phyloP scores from a whole-genome alignment of 2,113 vertebrate species.

The Daubentonia madagascariensis region DNA sequence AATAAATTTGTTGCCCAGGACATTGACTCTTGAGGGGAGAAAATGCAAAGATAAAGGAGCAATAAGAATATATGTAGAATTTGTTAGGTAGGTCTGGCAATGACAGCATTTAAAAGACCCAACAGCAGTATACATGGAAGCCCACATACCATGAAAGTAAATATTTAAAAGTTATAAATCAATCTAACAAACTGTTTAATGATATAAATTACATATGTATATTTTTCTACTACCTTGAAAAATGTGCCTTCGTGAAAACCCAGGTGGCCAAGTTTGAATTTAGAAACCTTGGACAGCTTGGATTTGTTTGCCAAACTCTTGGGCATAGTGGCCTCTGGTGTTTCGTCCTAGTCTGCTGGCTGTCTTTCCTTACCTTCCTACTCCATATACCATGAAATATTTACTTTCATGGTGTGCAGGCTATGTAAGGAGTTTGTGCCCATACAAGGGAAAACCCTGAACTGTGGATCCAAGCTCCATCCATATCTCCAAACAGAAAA shows the following conservation, averaged over 20 bases:
- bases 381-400: no score
- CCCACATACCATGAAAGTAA: background rate
- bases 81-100: background rate
- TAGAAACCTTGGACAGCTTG: background rate
- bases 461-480: background rate
- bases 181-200: background rate
- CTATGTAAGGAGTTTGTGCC: background rate
- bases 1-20: background rate
- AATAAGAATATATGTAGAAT: background rate
- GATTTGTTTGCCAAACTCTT: background rate
- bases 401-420: no score
- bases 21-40: background rate
- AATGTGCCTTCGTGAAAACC: background rate
- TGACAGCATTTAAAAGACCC: background rate
- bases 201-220: background rate
- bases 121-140: background rate
- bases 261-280: background rate
- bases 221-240: background rate
- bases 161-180: background rate
- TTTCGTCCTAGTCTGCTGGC: rapidly evolving
- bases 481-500: background rate
- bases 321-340: rapidly evolving
- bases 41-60: background rate
- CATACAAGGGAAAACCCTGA: background rate
- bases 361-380: background rate